These are phyloP conservation scores for Hemibagrus guttatus DNA, from an alignment of 2,797 vertebrate genomes.

Conservation along the genomic window DNA sequence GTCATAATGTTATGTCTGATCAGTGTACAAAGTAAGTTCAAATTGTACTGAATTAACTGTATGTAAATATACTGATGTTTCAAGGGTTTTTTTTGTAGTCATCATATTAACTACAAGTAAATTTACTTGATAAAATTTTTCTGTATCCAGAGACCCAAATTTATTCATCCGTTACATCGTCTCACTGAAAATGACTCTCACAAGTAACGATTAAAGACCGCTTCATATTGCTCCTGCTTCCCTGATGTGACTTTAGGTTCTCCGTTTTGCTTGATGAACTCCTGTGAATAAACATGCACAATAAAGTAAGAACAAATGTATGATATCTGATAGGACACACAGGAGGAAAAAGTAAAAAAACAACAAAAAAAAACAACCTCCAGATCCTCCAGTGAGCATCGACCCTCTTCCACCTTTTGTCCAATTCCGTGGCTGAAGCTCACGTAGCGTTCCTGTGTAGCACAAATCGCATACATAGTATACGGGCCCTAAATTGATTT, in stretches of 20 bases:
- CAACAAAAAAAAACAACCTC: conserved; percentile 60
- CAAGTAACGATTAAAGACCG: conserved; percentile 71
- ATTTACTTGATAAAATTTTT: not conserved
- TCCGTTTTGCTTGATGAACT: conserved; percentile 65
- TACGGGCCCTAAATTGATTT: not conserved
- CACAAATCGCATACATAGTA: conserved; percentile 38
- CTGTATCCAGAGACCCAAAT: not conserved
- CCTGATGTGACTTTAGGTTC: conserved; percentile 69
- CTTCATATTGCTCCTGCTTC: conserved; percentile 73
- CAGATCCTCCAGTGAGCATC: conserved; percentile 69
- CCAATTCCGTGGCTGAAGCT: conserved; percentile 68
- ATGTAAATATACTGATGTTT: not conserved
- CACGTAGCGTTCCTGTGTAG: conserved; percentile 66
- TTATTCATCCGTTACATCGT: not conserved
- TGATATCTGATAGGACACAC: not conserved
- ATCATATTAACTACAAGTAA: not conserved
- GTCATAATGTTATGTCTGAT: too few species aligned
- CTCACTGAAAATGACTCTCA: conserved; percentile 15
- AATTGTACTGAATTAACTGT: not conserved
- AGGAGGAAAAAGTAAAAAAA: not conserved
- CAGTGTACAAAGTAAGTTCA: not conserved
- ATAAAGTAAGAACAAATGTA: not conserved
- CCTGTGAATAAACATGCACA: conserved; percentile 58
- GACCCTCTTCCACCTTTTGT: conserved; percentile 65
- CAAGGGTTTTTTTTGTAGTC: not conserved